Evolutionary conservation across 2,888 invertebrate species (phyloP).

Genomic region (Plagodis dolabraria): DNA sequence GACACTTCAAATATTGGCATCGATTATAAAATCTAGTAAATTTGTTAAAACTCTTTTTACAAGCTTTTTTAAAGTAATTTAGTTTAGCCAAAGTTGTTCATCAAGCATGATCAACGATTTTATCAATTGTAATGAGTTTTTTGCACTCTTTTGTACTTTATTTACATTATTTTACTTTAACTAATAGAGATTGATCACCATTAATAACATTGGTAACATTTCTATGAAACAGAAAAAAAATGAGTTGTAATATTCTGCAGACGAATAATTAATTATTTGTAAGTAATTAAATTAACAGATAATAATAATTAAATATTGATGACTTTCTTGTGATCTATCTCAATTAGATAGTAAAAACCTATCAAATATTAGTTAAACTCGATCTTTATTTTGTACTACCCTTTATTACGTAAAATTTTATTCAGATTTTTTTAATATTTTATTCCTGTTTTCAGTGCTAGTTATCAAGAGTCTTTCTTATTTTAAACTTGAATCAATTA

Average conservation of each 20-base stretch:
- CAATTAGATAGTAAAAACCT: background rate
- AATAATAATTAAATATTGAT: background rate
- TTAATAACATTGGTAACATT: background rate
- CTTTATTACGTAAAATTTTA: slow-evolving; percentile 5
- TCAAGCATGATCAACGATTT: slow-evolving; percentile 17
- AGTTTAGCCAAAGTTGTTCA: slow-evolving; percentile 1
- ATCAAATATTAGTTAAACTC: background rate
- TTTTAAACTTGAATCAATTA: background rate
- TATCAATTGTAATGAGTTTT: slow-evolving; percentile 9
- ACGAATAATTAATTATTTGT: no score
- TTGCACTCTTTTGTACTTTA: slow-evolving; percentile 8
- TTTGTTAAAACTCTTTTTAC: slow-evolving; percentile 9
- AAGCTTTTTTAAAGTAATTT: slow-evolving; percentile 13
- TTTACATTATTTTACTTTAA: background rate
- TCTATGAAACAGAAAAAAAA: no score
- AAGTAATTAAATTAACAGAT: background rate
- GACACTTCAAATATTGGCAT: no score
- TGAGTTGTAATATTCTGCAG: no score
- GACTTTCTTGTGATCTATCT: slow-evolving; percentile 3
- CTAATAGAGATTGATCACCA: background rate
- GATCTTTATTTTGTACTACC: no score
- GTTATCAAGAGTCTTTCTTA: background rate
- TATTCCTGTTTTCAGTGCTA: background rate
- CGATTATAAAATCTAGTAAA: background rate
- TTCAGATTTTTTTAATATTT: background rate